phyloP scores from a whole-genome alignment of 2,797 vertebrate species.

The Bovichtus variegatus region DNA sequence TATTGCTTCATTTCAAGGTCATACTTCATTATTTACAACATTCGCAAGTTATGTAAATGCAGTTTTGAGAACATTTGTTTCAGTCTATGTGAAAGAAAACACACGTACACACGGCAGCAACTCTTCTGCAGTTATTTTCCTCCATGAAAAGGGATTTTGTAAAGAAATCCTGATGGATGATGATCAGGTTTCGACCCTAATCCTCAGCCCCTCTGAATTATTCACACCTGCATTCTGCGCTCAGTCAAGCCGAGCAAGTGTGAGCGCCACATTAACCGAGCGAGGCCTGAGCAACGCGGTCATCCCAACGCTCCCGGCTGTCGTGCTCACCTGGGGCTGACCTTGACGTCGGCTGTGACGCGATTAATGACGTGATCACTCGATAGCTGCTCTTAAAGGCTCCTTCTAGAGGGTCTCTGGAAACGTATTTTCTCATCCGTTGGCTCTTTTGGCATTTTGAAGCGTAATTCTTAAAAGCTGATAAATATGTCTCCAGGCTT shows the following conservation, averaged over 20 bases:
- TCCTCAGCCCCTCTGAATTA: slow-evolving; percentile 33
- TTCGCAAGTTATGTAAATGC: neutral
- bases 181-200: slow-evolving; percentile 4
- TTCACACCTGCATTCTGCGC: slow-evolving; percentile 35
- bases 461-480: neutral
- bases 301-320: slow-evolving; percentile 19
- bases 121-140: neutral
- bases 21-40: slow-evolving; percentile 24
- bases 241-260: neutral
- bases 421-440: no score
- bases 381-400: neutral
- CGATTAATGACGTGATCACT: neutral
- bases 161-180: neutral
- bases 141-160: neutral
- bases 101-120: neutral
- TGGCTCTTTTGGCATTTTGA: neutral
- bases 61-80: neutral
- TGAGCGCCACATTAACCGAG: slow-evolving; percentile 21
- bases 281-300: slow-evolving; percentile 28
- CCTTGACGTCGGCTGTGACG: neutral
- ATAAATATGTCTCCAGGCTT: neutral
- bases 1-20: slow-evolving; percentile 21
- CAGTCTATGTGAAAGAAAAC: neutral
- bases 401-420: neutral
- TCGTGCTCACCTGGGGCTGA: slow-evolving; percentile 18